A percentile compares a stretch with the other conserved stretches of the same genome.
These are phyloP conservation scores for Deilephila elpenor DNA, from an alignment of 2,888 invertebrate genomes.

Conservation along the genomic window DNA sequence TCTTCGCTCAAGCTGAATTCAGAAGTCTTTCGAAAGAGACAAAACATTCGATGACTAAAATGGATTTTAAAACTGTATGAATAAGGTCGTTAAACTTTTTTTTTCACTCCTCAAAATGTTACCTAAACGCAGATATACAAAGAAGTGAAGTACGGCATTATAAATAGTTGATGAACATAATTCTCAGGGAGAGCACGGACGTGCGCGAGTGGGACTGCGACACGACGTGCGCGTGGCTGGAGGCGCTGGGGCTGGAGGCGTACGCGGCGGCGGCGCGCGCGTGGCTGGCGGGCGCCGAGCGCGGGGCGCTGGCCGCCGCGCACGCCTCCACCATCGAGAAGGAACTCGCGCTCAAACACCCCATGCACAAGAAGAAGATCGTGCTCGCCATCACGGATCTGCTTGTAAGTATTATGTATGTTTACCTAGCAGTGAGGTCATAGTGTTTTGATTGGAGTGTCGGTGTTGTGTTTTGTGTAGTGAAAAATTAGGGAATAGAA, in stretches of 20 bases:
- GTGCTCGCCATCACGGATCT: constrained; percentile 89
- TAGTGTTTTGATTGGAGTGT: neutral
- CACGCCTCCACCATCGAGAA: constrained; percentile 94
- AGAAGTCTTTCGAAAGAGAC: too few species aligned
- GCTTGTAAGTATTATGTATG: constrained; percentile 60
- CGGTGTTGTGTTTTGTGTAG: neutral
- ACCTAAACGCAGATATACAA: too few species aligned
- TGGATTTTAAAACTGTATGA: neutral
- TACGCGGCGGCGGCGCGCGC: constrained; percentile 92
- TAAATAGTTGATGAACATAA: too few species aligned
- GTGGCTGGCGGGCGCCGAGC: constrained; percentile 90
- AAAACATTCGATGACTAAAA: too few species aligned
- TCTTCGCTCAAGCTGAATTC: too few species aligned
- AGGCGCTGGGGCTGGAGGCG: constrained; percentile 89
- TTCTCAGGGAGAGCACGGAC: constrained; percentile 87
- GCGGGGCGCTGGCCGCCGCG: constrained; percentile 87
- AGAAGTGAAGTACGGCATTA: too few species aligned
- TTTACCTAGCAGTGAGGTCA: neutral
- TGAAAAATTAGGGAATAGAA: too few species aligned
- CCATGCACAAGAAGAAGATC: constrained; percentile 96
- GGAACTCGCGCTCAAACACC: constrained; percentile 92
- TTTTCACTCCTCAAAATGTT: too few species aligned
- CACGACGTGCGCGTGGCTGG: constrained; percentile 92
- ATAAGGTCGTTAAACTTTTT: neutral
- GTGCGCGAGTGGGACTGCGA: constrained; percentile 93